These are phyloP conservation scores for Myotis vivesi DNA, from an alignment of 2,797 vertebrate species.

Conservation along the genomic window DNA sequence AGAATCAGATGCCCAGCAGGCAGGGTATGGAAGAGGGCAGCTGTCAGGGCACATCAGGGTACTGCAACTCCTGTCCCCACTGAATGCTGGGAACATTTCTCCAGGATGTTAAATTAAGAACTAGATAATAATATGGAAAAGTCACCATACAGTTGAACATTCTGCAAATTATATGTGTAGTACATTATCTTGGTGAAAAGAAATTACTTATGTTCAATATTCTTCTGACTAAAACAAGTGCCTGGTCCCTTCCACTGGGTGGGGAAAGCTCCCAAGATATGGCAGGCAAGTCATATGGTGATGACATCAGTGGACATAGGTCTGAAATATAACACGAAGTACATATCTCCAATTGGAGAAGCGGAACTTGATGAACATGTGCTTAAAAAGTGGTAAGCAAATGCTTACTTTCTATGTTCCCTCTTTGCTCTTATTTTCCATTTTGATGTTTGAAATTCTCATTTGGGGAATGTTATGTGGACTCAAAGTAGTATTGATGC, in stretches of 20 bases:
- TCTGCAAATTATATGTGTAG: background rate
- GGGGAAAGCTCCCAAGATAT: background rate
- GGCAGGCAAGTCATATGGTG: background rate
- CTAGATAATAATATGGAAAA: background rate
- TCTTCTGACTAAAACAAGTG: background rate
- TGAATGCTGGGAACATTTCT: background rate
- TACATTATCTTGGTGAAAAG: background rate
- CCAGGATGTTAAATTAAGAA: background rate
- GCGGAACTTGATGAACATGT: background rate
- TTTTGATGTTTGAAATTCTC: background rate
- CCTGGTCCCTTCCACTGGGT: background rate
- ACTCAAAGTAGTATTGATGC: background rate
- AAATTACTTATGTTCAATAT: background rate
- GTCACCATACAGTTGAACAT: background rate
- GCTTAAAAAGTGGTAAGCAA: background rate
- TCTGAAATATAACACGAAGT: background rate
- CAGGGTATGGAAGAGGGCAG: background rate
- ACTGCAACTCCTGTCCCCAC: background rate
- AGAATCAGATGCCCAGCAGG: background rate
- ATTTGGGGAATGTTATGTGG: background rate
- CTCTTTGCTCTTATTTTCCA: background rate
- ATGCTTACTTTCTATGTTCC: background rate
- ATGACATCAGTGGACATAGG: background rate
- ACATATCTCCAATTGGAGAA: background rate
- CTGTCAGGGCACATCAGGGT: background rate